phyloP scores from a whole-genome alignment of 2,797 vertebrate genomes.

The Petrocephalus sullivani region DNA sequence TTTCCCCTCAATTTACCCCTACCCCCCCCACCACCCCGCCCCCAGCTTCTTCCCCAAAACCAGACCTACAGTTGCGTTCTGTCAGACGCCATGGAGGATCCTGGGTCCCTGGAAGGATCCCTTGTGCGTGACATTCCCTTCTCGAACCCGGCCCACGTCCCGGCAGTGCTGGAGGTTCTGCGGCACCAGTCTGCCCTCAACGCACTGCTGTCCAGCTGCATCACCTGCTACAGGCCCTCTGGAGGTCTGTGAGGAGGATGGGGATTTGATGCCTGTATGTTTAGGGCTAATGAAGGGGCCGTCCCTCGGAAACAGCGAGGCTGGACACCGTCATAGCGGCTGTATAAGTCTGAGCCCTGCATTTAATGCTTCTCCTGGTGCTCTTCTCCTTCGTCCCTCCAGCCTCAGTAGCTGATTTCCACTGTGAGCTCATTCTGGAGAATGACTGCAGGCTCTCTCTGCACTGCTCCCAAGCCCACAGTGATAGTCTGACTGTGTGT shows the following conservation, averaged over 20 bases:
- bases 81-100: conserved; percentile 44
- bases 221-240: conserved; percentile 32
- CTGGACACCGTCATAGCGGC: neutral
- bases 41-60: conserved; percentile 62
- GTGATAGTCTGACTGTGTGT: conserved; percentile 67
- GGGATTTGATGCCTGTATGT: neutral
- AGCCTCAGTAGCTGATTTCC: conserved; percentile 52
- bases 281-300: neutral
- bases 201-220: conserved; percentile 69
- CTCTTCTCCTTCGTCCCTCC: neutral
- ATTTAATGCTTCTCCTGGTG: neutral
- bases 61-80: conserved; percentile 64
- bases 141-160: conserved; percentile 66
- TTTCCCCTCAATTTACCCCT: neutral
- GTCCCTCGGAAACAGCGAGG: neutral
- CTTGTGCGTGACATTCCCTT: conserved; percentile 67
- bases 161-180: conserved; percentile 64
- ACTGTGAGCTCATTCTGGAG: conserved; percentile 73
- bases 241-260: conserved; percentile 48
- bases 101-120: conserved; percentile 41
- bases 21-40: neutral
- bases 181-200: conserved; percentile 69
- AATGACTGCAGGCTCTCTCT: conserved; percentile 66
- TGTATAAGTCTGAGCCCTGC: neutral
- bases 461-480: conserved; percentile 60